Evolutionary conservation across 2,797 vertebrate species (phyloP).

Genomic region (Clarias fuscus): DNA sequence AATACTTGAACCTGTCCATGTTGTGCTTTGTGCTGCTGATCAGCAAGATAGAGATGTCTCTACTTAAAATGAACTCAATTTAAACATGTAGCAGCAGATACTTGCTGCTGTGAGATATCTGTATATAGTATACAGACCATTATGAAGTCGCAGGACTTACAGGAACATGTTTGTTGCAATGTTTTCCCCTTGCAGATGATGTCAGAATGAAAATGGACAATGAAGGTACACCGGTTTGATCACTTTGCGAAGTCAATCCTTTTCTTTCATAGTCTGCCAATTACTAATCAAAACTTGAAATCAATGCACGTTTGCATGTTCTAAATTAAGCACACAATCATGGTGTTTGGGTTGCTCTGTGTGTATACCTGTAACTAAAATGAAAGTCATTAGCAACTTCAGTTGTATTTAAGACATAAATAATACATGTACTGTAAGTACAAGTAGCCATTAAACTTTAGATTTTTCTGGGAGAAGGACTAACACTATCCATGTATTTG

Average conservation of each 20-base stretch:
- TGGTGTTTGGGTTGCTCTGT: slow-evolving; percentile 4
- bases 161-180: slow-evolving; percentile 69
- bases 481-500: slow-evolving; percentile 52
- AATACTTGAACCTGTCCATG: too few species aligned
- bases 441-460: background rate
- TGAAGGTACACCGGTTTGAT: slow-evolving; percentile 78
- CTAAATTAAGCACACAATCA: slow-evolving; percentile 54
- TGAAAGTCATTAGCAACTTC: background rate
- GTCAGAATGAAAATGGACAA: slow-evolving; percentile 73
- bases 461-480: slow-evolving; percentile 54
- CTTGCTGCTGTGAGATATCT: background rate
- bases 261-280: slow-evolving; percentile 61
- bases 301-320: slow-evolving; percentile 78
- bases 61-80: background rate
- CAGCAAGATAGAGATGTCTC: background rate
- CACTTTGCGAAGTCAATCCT: slow-evolving; percentile 42
- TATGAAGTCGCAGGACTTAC: slow-evolving; percentile 47
- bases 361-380: background rate
- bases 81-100: background rate
- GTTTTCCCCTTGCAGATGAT: slow-evolving; percentile 78
- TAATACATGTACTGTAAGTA: background rate
- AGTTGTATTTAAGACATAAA: background rate
- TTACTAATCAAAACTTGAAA: slow-evolving; percentile 68
- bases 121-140: background rate
- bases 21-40: background rate